Evolutionary conservation across 2,888 invertebrate genomes (phyloP), one percentile per base, ranked within the genome.

Genomic region (Ectemnius lituratus): DNA sequence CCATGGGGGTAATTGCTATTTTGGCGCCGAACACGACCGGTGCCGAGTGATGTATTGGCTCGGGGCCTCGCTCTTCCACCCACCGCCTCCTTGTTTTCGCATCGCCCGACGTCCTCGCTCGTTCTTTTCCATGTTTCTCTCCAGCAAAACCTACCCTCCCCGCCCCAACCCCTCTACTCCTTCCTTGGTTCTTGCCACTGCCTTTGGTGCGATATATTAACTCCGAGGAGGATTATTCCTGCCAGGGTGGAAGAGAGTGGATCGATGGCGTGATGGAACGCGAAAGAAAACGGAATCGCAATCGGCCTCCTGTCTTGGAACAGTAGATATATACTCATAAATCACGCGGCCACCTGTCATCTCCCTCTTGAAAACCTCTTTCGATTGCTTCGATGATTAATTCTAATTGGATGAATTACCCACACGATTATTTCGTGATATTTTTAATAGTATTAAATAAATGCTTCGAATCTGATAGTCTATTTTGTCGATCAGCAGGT

Each of bases 1-100:
- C 86, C 86, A 80, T 85, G 86, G 78, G 84, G 88, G 89, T 90
- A 90, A 90, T 90, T 90, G 90, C 89, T 88, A 86, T 90, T 89
- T 90, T 87, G 90, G 88, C 87, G 75, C 84, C 86, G 83, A 88
- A 87, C 84, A 84, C 84, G 37, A 37, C 78, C 86, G 85, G 84
- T 37, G 8, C 84, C 78, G 79, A 81, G 87, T 90, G 89, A 90
- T 90, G 90, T 89, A 90, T 90, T 86, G 90, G 89, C 85, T 83
- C 81, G 82, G 56, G 37, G 37, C 37, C 70, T 78, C 78, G 65
- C 84, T 81, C 79, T 72, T 82, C 62, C 68, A 68, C 68, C 37
- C 11, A 46, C 70, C 73, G 67, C 67, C 75, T 71, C 67, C 56
- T 70, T 68, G 67, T 63, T 80, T 74, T 77, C 76, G 60, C 62